Evolutionary conservation across 2,113 vertebrate species (phyloP).

Genomic region (Scomber japonicus): DNA sequence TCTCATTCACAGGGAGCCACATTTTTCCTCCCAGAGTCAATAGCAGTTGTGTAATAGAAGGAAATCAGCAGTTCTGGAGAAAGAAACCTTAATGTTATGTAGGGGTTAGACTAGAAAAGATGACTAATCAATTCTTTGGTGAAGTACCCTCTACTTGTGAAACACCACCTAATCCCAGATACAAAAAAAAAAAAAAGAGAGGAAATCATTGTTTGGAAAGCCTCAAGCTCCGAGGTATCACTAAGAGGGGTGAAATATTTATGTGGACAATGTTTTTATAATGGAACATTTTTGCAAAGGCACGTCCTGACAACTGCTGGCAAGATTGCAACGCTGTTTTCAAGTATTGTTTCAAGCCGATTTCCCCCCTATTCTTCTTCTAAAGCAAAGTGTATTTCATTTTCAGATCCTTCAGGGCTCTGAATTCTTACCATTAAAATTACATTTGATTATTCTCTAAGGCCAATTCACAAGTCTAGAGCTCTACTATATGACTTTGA

Average conservation of each 20-base stretch:
- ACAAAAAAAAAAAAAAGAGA: background rate
- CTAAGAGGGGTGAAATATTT: background rate
- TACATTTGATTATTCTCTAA: no score
- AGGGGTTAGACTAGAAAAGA: constrained; percentile 17
- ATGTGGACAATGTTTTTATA: background rate
- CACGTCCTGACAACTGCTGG: background rate
- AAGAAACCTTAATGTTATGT: constrained; percentile 15
- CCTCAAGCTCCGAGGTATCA: background rate
- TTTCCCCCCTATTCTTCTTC: no score
- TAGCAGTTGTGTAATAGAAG: constrained; percentile 40
- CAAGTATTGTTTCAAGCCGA: background rate
- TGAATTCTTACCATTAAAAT: background rate
- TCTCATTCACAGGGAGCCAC: constrained; percentile 26
- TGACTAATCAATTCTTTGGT: constrained; percentile 48
- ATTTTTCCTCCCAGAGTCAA: constrained; percentile 22
- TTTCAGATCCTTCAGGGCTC: background rate
- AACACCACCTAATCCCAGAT: background rate
- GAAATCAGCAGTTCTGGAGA: constrained; percentile 27
- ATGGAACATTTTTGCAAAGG: background rate
- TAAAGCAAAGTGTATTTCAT: background rate
- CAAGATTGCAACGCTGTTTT: background rate
- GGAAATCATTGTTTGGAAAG: constrained; percentile 1
- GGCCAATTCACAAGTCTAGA: no score
- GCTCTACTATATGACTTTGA: no score
- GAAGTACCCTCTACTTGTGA: constrained; percentile 21